These are phyloP conservation scores for Erinaceus europaeus DNA, from an alignment of 2,113 vertebrate genomes.

Conservation along the genomic window DNA sequence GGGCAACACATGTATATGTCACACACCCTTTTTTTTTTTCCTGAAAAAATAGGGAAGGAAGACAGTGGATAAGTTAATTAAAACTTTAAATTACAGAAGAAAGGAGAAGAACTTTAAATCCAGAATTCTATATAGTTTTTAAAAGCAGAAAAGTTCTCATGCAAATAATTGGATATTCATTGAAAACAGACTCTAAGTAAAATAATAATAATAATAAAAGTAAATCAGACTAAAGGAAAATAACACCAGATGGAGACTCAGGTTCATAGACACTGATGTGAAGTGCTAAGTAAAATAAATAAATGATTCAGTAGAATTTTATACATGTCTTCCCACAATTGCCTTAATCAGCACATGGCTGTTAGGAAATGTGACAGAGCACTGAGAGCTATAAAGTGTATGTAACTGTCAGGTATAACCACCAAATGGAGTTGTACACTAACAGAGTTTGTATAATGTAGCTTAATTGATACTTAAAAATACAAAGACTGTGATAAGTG, in stretches of 20 bases:
- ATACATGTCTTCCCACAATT: neutral
- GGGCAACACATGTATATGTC: no score
- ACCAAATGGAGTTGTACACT: neutral
- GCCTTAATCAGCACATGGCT: neutral
- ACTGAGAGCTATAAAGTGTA: neutral
- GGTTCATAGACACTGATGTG: neutral
- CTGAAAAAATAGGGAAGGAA: no score
- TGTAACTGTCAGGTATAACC: neutral
- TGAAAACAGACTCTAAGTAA: neutral
- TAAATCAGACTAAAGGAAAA: neutral
- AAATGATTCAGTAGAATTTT: neutral
- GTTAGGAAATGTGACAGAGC: neutral
- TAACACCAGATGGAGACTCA: neutral
- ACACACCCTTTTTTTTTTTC: no score
- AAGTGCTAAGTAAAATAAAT: neutral
- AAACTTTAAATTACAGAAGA: no score
- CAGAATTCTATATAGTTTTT: no score
- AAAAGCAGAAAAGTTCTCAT: no score
- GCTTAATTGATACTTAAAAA: neutral
- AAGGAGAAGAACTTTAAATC: no score
- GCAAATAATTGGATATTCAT: no score
- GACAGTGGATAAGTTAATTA: no score
- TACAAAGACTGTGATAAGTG: neutral
- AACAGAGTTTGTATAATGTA: neutral
- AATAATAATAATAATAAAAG: neutral